A percentile compares a stretch with the other conserved stretches of the same genome.
Evolutionary conservation across 2,888 invertebrate species (phyloP).

Genomic region (Tethea ocularis): DNA sequence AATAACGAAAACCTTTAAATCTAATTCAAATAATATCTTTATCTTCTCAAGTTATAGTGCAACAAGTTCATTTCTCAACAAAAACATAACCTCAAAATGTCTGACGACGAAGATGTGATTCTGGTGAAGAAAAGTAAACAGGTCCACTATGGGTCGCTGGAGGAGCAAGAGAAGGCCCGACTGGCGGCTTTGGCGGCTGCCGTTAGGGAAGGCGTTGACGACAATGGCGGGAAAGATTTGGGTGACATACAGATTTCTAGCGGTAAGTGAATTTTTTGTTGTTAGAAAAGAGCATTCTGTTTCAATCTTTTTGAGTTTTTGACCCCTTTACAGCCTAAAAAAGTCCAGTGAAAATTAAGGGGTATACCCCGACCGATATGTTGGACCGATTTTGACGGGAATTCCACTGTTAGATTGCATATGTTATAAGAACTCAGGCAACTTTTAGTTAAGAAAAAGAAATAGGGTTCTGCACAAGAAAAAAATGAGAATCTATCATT

Average conservation of each 20-base stretch:
- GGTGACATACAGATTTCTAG: slow-evolving; percentile 87
- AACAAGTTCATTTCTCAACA: neutral
- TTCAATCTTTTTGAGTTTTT: no score
- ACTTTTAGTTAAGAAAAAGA: no score
- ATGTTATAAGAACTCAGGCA: no score
- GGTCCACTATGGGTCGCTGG: slow-evolving; percentile 95
- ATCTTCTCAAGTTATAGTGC: neutral
- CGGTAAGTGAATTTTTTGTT: slow-evolving; percentile 64
- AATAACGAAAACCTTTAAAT: neutral
- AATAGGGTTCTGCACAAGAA: no score
- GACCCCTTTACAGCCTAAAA: no score
- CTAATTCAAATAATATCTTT: neutral
- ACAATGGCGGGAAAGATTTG: slow-evolving; percentile 83
- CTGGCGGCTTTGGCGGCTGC: slow-evolving; percentile 83
- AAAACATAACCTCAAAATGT: slow-evolving; percentile 84
- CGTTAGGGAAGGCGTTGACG: slow-evolving; percentile 85
- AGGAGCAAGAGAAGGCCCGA: slow-evolving; percentile 91
- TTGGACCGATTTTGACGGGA: no score
- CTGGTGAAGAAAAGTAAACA: slow-evolving; percentile 90
- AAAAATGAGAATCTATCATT: no score
- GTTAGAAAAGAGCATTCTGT: no score
- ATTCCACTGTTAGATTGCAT: no score
- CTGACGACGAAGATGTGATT: slow-evolving; percentile 92
- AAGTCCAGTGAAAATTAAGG: no score
- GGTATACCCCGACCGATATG: no score